These are phyloP conservation scores for Spizaetus ornatus DNA, from an alignment of 2,113 vertebrate genomes.

Conservation along the genomic window DNA sequence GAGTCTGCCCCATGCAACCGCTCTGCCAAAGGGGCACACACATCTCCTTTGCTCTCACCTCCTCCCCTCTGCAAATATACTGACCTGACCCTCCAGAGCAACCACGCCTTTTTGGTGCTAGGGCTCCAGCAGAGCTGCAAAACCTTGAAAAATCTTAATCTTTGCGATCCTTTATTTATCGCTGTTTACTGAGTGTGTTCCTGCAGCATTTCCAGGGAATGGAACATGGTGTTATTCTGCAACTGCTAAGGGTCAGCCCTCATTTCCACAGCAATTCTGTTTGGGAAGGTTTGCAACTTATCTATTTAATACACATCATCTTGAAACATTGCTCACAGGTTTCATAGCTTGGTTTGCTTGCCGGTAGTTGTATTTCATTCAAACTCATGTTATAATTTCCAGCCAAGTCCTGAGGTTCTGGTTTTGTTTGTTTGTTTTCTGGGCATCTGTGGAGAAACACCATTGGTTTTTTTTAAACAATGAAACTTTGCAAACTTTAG, in stretches of 20 bases:
- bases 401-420: not conserved
- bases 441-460: not conserved
- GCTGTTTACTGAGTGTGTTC: not conserved
- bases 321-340: not conserved
- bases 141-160: not conserved
- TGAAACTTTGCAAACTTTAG: not conserved
- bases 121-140: not conserved
- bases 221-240: rapidly evolving
- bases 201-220: not conserved
- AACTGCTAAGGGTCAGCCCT: not conserved
- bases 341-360: not conserved
- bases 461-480: not conserved
- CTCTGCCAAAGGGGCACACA: not conserved
- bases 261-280: not conserved
- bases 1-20: not conserved
- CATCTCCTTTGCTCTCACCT: not conserved
- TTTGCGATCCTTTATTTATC: not conserved
- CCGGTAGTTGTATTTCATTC: not conserved
- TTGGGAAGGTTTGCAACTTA: not conserved
- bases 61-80: not conserved
- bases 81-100: rapidly evolving
- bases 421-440: not conserved
- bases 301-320: rapidly evolving
- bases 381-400: not conserved
- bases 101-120: not conserved